phyloP scores from a whole-genome alignment of 2,797 vertebrate species.

The Enteromius mattozi region DNA sequence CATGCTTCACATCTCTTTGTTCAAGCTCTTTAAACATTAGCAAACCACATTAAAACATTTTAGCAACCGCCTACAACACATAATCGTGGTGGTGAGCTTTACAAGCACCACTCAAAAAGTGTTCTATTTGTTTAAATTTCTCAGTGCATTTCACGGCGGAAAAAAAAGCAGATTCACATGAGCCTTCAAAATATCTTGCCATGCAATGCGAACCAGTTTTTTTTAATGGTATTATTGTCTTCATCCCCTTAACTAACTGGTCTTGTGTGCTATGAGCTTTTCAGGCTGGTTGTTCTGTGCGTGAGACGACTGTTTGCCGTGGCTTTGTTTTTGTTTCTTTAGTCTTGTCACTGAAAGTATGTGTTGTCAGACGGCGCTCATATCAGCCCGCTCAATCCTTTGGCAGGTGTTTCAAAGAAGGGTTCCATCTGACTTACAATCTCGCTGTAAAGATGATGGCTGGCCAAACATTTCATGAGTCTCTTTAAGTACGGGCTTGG shows the following conservation, averaged over 20 bases:
- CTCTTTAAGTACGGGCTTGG: conserved; percentile 45
- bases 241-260: conserved; percentile 1
- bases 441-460: conserved; percentile 57
- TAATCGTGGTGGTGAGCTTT: background rate
- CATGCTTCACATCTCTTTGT: background rate
- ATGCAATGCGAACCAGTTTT: background rate
- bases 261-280: conserved; percentile 2
- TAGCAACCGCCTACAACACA: background rate
- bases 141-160: background rate
- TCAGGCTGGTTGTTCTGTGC: conserved; percentile 48
- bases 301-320: conserved; percentile 63
- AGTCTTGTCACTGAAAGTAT: conserved; percentile 62
- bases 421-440: conserved; percentile 57
- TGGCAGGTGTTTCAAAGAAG: conserved; percentile 66
- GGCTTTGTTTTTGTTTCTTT: conserved; percentile 64
- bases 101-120: background rate
- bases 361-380: conserved; percentile 51
- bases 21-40: background rate
- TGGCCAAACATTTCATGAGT: conserved; percentile 44
- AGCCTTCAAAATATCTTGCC: background rate
- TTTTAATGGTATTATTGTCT: conserved; percentile 7
- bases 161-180: background rate
- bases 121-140: background rate
- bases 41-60: background rate
- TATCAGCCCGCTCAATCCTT: conserved; percentile 45